Conservation (phyloP, 2,888 invertebrate species). For the Nemotelus nigrinus region DNA sequence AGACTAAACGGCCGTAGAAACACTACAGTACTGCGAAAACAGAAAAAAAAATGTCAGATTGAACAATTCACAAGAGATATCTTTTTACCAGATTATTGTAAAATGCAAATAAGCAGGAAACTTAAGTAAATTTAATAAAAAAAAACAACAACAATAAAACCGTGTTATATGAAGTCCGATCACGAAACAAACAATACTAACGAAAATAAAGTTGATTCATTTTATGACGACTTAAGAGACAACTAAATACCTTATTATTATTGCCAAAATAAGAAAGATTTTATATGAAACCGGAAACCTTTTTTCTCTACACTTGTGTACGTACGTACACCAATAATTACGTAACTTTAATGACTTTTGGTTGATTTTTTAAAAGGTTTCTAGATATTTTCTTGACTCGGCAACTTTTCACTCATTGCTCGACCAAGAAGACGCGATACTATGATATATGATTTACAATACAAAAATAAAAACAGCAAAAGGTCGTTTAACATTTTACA, state of each 20-base stretch:
- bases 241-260: neutral
- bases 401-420: neutral
- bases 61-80: conserved; percentile 32
- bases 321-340: neutral
- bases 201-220: too few relatives aligned
- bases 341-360: too few relatives aligned
- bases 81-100: conserved; percentile 34
- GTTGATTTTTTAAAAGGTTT: too few relatives aligned
- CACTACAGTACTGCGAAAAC: conserved; percentile 19
- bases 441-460: too few relatives aligned
- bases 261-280: conserved; percentile 9
- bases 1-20: conserved; percentile 52
- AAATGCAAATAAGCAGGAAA: conserved; percentile 16
- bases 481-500: too few relatives aligned
- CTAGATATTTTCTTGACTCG: too few relatives aligned
- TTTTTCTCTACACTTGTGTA: neutral
- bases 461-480: too few relatives aligned
- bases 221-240: too few relatives aligned
- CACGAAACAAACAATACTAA: too few relatives aligned
- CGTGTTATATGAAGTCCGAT: too few relatives aligned
- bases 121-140: neutral
- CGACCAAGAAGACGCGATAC: neutral
- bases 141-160: neutral
- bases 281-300: neutral
- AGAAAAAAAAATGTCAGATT: conserved; percentile 32